phyloP scores from a whole-genome alignment of 2,113 vertebrate species.

The Semicossyphus pulcher region DNA sequence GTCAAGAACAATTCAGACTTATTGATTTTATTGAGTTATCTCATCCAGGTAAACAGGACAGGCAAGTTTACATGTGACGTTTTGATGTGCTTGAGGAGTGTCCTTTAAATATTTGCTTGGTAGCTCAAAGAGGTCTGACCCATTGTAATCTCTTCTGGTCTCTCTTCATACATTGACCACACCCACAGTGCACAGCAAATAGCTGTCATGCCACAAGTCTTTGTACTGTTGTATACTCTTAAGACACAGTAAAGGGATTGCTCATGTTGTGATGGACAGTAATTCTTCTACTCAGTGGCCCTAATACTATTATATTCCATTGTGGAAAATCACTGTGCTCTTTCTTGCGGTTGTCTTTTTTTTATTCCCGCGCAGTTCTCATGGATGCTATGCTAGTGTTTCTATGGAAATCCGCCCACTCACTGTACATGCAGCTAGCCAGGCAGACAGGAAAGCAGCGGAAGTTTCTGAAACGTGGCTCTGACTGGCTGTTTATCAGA shows the following conservation, averaged over 20 bases:
- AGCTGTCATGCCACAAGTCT: conserved; percentile 42
- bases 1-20: not conserved
- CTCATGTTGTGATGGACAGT: conserved; percentile 14
- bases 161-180: conserved; percentile 47
- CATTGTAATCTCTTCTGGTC: conserved; percentile 47
- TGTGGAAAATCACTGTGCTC: conserved; percentile 57
- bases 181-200: conserved; percentile 63
- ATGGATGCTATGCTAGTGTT: conserved; percentile 54
- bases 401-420: conserved; percentile 73
- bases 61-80: conserved; percentile 48
- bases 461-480: conserved; percentile 57
- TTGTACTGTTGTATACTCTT: conserved; percentile 13
- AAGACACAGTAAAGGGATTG: not conserved
- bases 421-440: conserved; percentile 35
- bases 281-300: conserved; percentile 6
- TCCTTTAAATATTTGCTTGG: conserved; percentile 52
- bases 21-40: conserved; percentile 2
- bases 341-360: conserved; percentile 38
- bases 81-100: conserved; percentile 16
- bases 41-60: conserved; percentile 47
- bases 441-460: conserved; percentile 59
- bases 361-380: conserved; percentile 39
- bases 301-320: conserved; percentile 22
- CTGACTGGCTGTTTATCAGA: conserved; percentile 65
- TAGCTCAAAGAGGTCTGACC: conserved; percentile 35